Conservation (phyloP, 2,888 invertebrate species). For the Spodoptera exigua region DNA sequence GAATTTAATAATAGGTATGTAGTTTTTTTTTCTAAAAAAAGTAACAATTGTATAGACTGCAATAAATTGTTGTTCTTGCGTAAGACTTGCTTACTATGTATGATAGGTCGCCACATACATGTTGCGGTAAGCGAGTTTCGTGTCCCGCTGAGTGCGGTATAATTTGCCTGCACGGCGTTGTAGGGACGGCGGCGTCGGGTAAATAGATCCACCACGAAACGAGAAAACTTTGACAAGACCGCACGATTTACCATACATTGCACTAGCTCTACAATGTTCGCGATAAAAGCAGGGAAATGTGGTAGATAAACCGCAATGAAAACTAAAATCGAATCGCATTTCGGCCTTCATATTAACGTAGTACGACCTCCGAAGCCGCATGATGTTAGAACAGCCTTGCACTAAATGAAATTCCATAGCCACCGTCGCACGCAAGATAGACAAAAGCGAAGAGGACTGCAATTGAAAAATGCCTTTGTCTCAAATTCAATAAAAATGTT, state of each 20-base stretch:
- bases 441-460: slow-evolving; percentile 48
- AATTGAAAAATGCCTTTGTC: slow-evolving; percentile 62
- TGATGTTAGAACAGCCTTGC: slow-evolving; percentile 44
- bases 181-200: slow-evolving; percentile 19
- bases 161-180: slow-evolving; percentile 73
- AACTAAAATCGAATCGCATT: slow-evolving; percentile 17
- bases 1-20: too few relatives aligned
- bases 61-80: slow-evolving; percentile 71
- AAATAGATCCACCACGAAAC: slow-evolving; percentile 28
- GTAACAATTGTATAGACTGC: slow-evolving; percentile 51
- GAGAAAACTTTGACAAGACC: slow-evolving; percentile 16
- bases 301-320: slow-evolving; percentile 31
- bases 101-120: slow-evolving; percentile 55
- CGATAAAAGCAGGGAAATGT: background rate
- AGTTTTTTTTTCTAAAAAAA: slow-evolving; percentile 12
- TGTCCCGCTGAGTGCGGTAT: slow-evolving; percentile 77
- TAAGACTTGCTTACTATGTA: slow-evolving; percentile 66
- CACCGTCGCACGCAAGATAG: slow-evolving; percentile 48
- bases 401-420: slow-evolving; percentile 65
- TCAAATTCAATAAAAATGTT: slow-evolving; percentile 49
- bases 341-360: slow-evolving; percentile 19
- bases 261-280: background rate
- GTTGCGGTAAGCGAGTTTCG: slow-evolving; percentile 72
- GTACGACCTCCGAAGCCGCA: slow-evolving; percentile 30
- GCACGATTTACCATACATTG: slow-evolving; percentile 24